A percentile compares a stretch with the other conserved stretches of the same genome.
phyloP scores from a whole-genome alignment of 2,888 invertebrate genomes.

The Phrixothrix hirtus region DNA sequence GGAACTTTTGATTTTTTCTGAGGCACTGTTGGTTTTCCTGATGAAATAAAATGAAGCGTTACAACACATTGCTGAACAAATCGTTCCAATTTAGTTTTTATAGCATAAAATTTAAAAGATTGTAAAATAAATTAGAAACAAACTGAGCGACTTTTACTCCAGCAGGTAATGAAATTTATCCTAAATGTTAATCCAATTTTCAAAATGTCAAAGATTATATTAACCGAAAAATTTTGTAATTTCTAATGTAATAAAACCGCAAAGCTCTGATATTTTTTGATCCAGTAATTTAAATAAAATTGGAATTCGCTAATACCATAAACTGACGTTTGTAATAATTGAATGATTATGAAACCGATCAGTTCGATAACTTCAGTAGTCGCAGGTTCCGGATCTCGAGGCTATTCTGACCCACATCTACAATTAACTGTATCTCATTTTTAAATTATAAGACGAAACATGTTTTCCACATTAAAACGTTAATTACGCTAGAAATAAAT shows the following conservation, averaged over 20 bases:
- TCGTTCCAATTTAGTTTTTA: too few relatives aligned
- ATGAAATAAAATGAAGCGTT: too few relatives aligned
- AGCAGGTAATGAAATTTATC: background rate
- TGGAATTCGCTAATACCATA: background rate
- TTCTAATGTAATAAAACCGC: background rate
- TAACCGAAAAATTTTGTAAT: background rate
- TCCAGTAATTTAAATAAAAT: too few relatives aligned
- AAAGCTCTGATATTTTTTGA: background rate
- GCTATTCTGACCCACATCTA: conserved; percentile 16
- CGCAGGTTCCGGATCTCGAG: conserved; percentile 17
- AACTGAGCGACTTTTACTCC: background rate
- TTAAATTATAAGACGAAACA: conserved; percentile 10
- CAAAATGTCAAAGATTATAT: background rate
- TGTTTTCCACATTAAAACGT: conserved; percentile 1
- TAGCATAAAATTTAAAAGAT: background rate
- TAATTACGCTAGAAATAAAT: conserved; percentile 1
- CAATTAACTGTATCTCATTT: conserved; percentile 20
- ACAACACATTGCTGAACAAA: too few relatives aligned
- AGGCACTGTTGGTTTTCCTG: too few relatives aligned
- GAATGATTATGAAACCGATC: conserved; percentile 24
- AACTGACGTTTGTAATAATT: conserved; percentile 25
- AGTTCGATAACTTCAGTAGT: conserved; percentile 15
- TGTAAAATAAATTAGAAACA: background rate
- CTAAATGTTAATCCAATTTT: background rate
- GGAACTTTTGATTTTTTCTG: too few relatives aligned